Conservation (phyloP, 2,113 vertebrate genomes). For the Hystrix cristata region DNA sequence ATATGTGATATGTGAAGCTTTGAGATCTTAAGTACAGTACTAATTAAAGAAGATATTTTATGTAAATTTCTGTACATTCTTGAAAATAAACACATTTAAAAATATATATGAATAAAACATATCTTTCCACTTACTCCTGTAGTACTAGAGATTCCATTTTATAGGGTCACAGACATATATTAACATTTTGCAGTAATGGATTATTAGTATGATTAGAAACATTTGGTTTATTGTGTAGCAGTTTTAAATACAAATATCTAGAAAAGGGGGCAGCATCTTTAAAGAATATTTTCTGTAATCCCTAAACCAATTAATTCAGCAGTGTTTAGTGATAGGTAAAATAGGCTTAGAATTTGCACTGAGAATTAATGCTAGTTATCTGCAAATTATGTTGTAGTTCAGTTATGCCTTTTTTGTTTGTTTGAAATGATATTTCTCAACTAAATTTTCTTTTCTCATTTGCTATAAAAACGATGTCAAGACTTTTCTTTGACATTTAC, state of each 20-base stretch:
- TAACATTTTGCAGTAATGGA: conserved; percentile 20
- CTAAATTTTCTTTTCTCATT: not conserved
- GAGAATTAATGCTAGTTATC: conserved; percentile 22
- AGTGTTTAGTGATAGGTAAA: conserved; percentile 34
- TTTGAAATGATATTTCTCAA: conserved; percentile 55
- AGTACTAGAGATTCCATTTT: not conserved
- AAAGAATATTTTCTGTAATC: conserved; percentile 36
- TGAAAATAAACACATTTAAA: conserved; percentile 10
- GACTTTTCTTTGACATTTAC: conserved; percentile 13
- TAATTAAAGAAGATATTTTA: conserved; percentile 30
- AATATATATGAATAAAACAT: not conserved
- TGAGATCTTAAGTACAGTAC: not conserved
- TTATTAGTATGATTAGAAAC: not conserved
- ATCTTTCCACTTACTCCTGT: not conserved
- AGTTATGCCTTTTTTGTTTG: not conserved
- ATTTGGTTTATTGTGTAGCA: not conserved
- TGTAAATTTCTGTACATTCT: not conserved
- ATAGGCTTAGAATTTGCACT: conserved; percentile 39
- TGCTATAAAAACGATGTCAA: conserved; percentile 35
- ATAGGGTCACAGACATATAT: not conserved
- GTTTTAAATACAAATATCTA: conserved; percentile 31
- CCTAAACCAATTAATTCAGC: not conserved
- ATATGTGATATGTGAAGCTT: not conserved
- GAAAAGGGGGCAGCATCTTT: not conserved
- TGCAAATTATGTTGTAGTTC: conserved; percentile 27